Base-by-base conservation (phyloP, 2,888 invertebrate genomes). In the Eutolmus rufibarbis region DNA sequence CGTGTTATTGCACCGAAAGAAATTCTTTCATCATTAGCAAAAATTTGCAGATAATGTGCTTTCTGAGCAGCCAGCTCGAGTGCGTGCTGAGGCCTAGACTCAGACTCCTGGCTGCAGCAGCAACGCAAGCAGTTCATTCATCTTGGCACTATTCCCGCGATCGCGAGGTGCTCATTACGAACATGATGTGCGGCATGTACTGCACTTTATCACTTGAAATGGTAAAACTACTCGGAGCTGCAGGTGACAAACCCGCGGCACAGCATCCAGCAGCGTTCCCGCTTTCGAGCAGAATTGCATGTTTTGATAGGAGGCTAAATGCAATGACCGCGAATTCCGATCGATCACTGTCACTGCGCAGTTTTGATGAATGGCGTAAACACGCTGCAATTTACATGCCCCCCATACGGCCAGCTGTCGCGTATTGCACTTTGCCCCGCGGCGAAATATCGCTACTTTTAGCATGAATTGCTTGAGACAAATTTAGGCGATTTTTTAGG, bases 21-120 rank as follows among this genome's bases (percentile, higher is more conserved):
- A 79, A 79, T 79, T 19, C 66, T 66, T 23, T 28, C 43, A n/a
- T 79, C 79, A 79, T 51, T 79, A 79, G 56, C 79, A 51, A 79
- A 79, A 79, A 79, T 79, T 79, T 79, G 51, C 79, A 79, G 79
- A 79, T 79, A 78, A 78, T 78, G 43, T 78, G 43, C 43, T 78
- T 78, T 78, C 78, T 78, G 37, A 78, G 43, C 78, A 23, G 43
- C 12, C 66, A 19, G 28, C 78, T 43, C 43, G 79, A 23, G 51
- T 79, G 79, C 79, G 79, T 79, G 79, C 51, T 5, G 46, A 23
- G 78, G n/a, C 51, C 16, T 16, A 51, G n/a, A 51, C 16, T 9
- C 19, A 8, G 43, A 46, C 43, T 46, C 0, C 16, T 14, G 16
- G 43, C 3, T 1, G 23, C 66, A n/a, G 23, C 66, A n/a, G 76